Evolutionary conservation across 2,888 invertebrate genomes (phyloP), one percentile per base, ranked within the genome.

Genomic region (Melanargia galathea): DNA sequence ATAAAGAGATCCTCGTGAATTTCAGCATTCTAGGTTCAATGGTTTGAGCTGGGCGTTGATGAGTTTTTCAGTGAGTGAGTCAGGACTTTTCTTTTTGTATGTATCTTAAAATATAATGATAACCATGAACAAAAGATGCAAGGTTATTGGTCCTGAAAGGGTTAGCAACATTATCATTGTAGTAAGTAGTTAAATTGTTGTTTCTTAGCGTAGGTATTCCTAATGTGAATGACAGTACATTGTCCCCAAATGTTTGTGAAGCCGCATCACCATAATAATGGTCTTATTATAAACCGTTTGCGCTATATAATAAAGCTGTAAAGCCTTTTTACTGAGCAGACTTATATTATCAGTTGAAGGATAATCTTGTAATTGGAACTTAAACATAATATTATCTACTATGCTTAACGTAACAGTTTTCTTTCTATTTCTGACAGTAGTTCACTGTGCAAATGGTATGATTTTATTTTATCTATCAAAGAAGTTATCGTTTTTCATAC

Each of bases 251-350:
- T 52, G 26, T 33, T 51, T 18, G 16, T 51, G 48, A 55, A 18
- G 24, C 16, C 16, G 7, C 5, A 65, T 65, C 43, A 45, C 43
- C 65, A 65, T 65, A 65, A 59, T 62, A 65, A 65, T 62, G 16
- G 49, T 10, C 11, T 43, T 40, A 51, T 40, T 33, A 30, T 56
- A 10, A 35, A 20, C 59, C 33, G 16, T 40, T 13, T 22, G 40
- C 46, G 13, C 52, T 43, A 60, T 65, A 65, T 65, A 65, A 46
- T 62, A 60, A 49, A 46, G 43, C 51, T 51, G 59, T 33, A 33
- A 56, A 56, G 4, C 26, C 38, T n/a, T 63, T 24, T 45, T 40
- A 51, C 30, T 16, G 38, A 56, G 26, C 63, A 65, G 48, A 65
- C 43, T 33, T 40, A 43, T 40, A 18, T 43, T n/a, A 55, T 59